phyloP scores from a whole-genome alignment of 2,888 invertebrate genomes.

The Brachycybe producta region DNA sequence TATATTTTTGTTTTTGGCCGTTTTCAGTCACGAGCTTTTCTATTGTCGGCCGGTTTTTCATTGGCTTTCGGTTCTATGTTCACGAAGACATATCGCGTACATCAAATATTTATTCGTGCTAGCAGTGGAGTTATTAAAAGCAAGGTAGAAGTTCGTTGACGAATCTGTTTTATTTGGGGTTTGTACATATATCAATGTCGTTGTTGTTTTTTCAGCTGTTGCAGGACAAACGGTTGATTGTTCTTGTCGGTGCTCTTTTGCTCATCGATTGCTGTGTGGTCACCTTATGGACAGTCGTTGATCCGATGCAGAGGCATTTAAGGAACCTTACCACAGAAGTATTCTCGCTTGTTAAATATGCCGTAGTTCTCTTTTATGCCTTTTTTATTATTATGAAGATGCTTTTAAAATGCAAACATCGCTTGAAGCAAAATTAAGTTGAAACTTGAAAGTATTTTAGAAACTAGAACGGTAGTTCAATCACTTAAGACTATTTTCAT shows the following conservation, averaged over 20 bases:
- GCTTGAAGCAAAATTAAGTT: too few relatives aligned
- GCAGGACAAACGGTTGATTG: conserved; percentile 77
- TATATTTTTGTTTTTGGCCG: not conserved
- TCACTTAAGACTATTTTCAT: too few relatives aligned
- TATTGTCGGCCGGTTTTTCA: conserved; percentile 79
- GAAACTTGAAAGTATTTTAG: too few relatives aligned
- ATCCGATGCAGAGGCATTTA: conserved; percentile 74
- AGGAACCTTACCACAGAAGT: conserved; percentile 64
- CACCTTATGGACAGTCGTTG: conserved; percentile 67
- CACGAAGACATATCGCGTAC: conserved; percentile 83
- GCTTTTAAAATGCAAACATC: not conserved
- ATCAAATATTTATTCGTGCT: conserved; percentile 74
- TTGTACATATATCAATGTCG: not conserved
- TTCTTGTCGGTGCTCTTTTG: conserved; percentile 65
- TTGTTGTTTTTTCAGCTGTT: conserved; percentile 43
- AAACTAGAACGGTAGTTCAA: too few relatives aligned
- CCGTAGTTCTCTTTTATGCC: not conserved
- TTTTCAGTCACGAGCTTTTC: conserved; percentile 66
- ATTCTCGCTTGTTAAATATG: too few relatives aligned
- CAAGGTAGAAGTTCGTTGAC: conserved; percentile 42
- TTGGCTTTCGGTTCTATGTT: conserved; percentile 89
- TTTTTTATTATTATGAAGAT: not conserved
- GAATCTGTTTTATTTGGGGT: not conserved
- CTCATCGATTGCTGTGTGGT: conserved; percentile 71
- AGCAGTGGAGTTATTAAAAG: conserved; percentile 72